Conservation (phyloP, 2,888 invertebrate genomes). For the Drosophila aldrichi region DNA sequence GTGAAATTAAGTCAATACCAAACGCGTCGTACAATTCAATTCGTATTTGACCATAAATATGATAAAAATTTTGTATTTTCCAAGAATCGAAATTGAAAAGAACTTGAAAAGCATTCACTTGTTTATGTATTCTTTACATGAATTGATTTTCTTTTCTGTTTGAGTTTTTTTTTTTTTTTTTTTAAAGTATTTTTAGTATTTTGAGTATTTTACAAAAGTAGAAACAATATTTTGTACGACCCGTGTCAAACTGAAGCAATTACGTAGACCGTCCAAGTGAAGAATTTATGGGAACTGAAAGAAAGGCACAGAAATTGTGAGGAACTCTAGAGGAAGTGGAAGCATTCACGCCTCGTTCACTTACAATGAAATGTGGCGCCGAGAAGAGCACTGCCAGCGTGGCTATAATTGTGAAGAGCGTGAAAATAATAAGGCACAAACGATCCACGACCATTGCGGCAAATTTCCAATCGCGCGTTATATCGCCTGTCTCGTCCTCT, state of each 20-base stretch:
- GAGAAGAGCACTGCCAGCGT: constrained; percentile 98
- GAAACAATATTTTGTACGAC: constrained; percentile 67
- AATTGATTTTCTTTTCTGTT: constrained; percentile 9
- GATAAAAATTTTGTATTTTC: not conserved
- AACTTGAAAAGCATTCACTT: constrained; percentile 48
- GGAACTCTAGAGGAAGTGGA: not conserved
- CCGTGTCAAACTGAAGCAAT: constrained; percentile 45
- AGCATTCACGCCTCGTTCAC: constrained; percentile 37
- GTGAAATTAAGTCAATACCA: constrained; percentile 22
- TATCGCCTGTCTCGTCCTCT: constrained; percentile 96
- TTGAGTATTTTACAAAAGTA: constrained; percentile 59
- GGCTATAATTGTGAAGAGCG: constrained; percentile 98
- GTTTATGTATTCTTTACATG: constrained; percentile 55
- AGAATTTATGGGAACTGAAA: constrained; percentile 80
- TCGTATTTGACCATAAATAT: not conserved
- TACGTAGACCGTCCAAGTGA: constrained; percentile 31
- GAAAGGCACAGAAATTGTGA: not conserved
- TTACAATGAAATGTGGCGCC: constrained; percentile 97
- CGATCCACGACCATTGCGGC: constrained; percentile 99
- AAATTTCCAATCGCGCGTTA: constrained; percentile 99
- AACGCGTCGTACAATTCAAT: constrained; percentile 44
- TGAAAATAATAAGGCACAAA: constrained; percentile 99
- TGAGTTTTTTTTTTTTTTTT: not conserved
- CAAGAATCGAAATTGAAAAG: constrained; percentile 18
- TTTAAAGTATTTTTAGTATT: not conserved